phyloP scores from a whole-genome alignment of 2,797 vertebrate species.

The Pempheris klunzingeri region DNA sequence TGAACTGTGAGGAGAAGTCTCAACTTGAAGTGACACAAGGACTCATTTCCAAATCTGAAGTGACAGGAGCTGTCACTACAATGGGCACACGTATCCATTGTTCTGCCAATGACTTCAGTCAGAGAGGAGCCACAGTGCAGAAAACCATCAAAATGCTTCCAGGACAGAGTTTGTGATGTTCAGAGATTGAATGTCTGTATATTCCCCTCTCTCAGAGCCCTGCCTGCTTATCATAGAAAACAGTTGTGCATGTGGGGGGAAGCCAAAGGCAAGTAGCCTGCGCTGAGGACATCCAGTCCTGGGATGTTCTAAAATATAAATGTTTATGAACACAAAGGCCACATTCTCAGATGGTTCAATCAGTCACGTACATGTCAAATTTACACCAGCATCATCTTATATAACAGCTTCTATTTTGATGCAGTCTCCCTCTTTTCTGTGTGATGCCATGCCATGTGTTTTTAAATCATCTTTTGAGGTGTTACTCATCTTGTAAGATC shows the following conservation, averaged over 20 bases:
- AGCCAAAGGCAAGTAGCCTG: background rate
- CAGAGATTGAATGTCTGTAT: background rate
- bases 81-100: constrained; percentile 48
- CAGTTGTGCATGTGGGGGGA: background rate
- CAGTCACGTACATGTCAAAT: background rate
- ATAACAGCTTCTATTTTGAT: constrained; percentile 18
- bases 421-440: background rate
- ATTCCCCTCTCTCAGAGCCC: background rate
- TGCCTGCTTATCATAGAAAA: background rate
- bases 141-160: constrained; percentile 36
- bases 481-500: constrained; percentile 20
- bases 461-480: background rate
- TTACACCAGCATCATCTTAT: constrained; percentile 5
- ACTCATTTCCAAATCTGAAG: constrained; percentile 48
- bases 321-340: background rate
- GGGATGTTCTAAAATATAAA: background rate
- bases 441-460: constrained; percentile 8
- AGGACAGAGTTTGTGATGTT: constrained; percentile 24
- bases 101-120: constrained; percentile 61
- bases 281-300: background rate
- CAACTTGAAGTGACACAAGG: constrained; percentile 55
- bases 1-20: constrained; percentile 40
- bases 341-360: background rate
- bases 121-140: constrained; percentile 35
- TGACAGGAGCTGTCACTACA: constrained; percentile 66